phyloP scores from a whole-genome alignment of 2,797 vertebrate genomes.

The Argentina silus region DNA sequence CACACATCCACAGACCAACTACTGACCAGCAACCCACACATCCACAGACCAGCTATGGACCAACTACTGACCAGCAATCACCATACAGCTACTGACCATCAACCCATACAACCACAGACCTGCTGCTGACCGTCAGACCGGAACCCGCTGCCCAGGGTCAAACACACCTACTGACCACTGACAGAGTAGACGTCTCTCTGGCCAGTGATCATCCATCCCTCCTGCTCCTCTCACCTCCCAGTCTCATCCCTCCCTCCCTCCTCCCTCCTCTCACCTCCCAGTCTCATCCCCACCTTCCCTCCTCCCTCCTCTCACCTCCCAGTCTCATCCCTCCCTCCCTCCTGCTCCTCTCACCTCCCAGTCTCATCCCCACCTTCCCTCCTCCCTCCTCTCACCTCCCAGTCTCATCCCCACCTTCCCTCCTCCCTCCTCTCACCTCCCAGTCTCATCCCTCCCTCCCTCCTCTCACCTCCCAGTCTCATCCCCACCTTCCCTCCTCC shows the following conservation, averaged over 20 bases:
- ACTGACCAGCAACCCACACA: neutral
- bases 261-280: too few relatives aligned
- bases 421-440: neutral
- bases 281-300: neutral
- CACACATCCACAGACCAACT: neutral
- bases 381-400: neutral
- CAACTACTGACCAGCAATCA: too few relatives aligned
- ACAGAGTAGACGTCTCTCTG: neutral
- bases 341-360: too few relatives aligned
- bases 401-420: neutral
- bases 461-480: neutral
- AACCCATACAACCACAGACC: neutral
- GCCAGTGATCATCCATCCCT: neutral
- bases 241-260: too few relatives aligned
- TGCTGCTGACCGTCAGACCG: slow-evolving; percentile 4
- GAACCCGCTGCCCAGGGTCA: too few relatives aligned
- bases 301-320: neutral
- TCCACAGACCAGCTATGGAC: too few relatives aligned
- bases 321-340: neutral
- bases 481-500: neutral
- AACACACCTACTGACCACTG: too few relatives aligned
- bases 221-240: neutral
- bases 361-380: too few relatives aligned
- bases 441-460: neutral
- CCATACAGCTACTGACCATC: slow-evolving; percentile 8